Base-by-base conservation (phyloP, 2,888 invertebrate species). In the Metacarcinus magister region DNA sequence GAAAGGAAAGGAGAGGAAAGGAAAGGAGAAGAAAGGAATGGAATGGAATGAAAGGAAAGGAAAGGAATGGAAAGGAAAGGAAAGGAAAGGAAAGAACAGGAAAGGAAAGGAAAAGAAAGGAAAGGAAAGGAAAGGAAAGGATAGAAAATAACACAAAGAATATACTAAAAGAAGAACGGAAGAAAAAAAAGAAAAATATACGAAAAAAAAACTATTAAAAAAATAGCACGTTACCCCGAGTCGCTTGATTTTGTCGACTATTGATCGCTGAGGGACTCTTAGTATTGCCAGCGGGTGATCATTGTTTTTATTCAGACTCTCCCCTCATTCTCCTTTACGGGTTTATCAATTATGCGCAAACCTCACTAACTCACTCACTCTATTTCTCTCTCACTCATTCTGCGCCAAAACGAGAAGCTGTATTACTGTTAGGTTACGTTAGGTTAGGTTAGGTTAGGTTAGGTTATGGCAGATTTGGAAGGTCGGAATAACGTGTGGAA, bases 171-270 rank as follows among this genome's bases (percentile, higher is more conserved):
- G 46, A 89, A 87, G 32, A 48, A 46, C 46, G 46, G 28, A 60
- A 75, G n/a, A 75, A 8, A 28, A 75, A 23, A n/a, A 16, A 13
- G 13, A 13, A 54, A 13, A 13, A 54, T 7, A 13, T 54, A 19
- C 19, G n/a, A 75, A 75, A n/a, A 75, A 75, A 75, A 75, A 75
- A n/a, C 23, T 4, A 75, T 7, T 28, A 75, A 75, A n/a, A 75
- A n/a, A n/a, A 75, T 19, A 75, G 28, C 28, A 75, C 23, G 82
- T 32, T 46, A 87, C 93, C 92, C 92, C 92, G 92, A 92, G 46
- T 93, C 95, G 43, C 95, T 89, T 93, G 93, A 89, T 95, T 93
- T 93, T 43, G 89, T 23, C 43, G 60, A n/a, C 87, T 95, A 95
- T 95, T 95, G 95, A 95, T 95, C 95, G 89, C 44, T 28, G 89